phyloP scores from a whole-genome alignment of 2,797 vertebrate genomes.

The Dermochelys coriacea region DNA sequence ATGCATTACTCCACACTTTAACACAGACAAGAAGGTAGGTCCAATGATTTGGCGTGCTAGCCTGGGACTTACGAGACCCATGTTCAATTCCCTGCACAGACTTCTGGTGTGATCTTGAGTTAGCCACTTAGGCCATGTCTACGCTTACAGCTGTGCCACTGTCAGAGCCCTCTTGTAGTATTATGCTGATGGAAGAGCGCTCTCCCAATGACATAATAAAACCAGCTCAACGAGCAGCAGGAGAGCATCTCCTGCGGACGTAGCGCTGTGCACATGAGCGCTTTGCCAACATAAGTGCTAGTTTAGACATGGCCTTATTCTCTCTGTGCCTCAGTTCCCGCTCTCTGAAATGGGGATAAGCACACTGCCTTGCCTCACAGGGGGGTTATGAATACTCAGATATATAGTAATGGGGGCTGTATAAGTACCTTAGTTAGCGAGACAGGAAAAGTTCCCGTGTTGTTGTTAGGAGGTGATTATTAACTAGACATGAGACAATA shows the following conservation, averaged over 20 bases:
- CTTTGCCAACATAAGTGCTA: too few species aligned
- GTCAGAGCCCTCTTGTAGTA: too few species aligned
- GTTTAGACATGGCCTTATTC: not conserved
- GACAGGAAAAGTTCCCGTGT: not conserved
- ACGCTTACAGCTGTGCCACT: too few species aligned
- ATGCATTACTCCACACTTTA: not conserved
- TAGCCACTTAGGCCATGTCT: not conserved
- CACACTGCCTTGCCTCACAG: too few species aligned
- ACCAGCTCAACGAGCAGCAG: too few species aligned
- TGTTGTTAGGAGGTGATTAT: not conserved
- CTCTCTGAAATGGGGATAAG: not conserved
- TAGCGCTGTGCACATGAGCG: too few species aligned
- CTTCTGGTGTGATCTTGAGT: not conserved
- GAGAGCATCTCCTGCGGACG: too few species aligned
- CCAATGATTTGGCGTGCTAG: not conserved
- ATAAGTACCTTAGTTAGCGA: not conserved
- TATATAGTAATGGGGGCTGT: not conserved
- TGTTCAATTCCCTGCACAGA: not conserved
- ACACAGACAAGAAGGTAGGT: not conserved
- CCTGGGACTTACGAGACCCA: not conserved
- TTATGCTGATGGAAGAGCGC: too few species aligned
- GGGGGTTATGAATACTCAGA: not conserved
- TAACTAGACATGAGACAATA: not conserved
- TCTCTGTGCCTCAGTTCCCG: not conserved
- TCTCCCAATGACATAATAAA: too few species aligned